Base-by-base conservation (phyloP, 2,797 vertebrate species). In the Aphelocoma californica region DNA sequence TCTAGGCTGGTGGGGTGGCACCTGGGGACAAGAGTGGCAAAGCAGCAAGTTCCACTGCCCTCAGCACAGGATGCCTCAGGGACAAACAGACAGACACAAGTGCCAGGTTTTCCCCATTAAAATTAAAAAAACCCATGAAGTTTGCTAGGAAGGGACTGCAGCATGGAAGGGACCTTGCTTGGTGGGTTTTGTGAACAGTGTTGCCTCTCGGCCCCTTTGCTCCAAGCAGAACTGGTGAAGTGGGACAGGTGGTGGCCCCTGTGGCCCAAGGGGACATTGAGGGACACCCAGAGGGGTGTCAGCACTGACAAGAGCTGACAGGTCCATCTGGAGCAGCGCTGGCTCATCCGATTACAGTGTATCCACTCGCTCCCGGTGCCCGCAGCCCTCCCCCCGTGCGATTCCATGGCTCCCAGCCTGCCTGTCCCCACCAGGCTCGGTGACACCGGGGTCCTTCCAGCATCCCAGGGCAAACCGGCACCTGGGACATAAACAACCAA, bases 241-340 rank as follows among this genome's bases (percentile, higher is more conserved):
- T 12, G 34, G 73, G 65, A 81, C 36, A 73, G 71, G 26, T 19
- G 4, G 85, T 51, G 64, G 26, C 69, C 40, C 18, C 32, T 42
- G 53, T 23, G 50, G 61, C 78, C 78, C 7, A 7, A 84, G 71
- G 14, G 40, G 89, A 69, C 14, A 1, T 0, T 1, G 38, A 75
- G 58, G 77, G 66, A 80, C 61, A 90, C 31, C 18, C 64, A 53
- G 83, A 72, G 47, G 32, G 67, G 69, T 61, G 74, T 94, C 90
- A 85, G 72, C 48, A 25, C 64, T 92, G 92, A 95, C 32, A 2
- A 86, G 93, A 92, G 83, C 73, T 90, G 95, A 95, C 88, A 84
- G 65, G 64, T 92, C 95, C 93, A 91, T 92, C 93, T 94, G 89
- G 77, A 94, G 65, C 28, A 5, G 90, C 0, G 0, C 21, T 3